phyloP scores from a whole-genome alignment of 1,140 invertebrate species.

The Lepidurus arcticus region DNA sequence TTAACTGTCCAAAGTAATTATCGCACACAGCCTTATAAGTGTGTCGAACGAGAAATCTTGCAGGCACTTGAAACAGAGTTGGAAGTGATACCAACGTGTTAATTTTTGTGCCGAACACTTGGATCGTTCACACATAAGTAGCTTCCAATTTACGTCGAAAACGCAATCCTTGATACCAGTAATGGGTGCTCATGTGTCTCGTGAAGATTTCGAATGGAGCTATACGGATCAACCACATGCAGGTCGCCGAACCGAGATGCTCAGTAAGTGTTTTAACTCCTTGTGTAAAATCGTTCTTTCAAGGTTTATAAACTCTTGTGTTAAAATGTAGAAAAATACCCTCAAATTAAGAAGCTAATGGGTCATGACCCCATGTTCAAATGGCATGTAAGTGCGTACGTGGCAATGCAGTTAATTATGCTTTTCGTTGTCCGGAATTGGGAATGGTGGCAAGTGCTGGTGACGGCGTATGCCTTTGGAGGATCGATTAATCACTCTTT shows the following conservation, averaged over 20 bases:
- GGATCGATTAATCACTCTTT: slow-evolving; percentile 96
- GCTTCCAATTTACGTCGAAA: background rate
- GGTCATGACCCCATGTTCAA: slow-evolving; percentile 88
- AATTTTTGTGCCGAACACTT: too few relatives aligned
- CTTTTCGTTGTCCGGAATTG: slow-evolving; percentile 65
- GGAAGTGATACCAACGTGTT: too few relatives aligned
- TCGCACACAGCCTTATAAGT: background rate
- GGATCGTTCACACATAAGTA: background rate
- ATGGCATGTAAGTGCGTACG: slow-evolving; percentile 79
- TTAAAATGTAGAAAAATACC: slow-evolving; percentile 79
- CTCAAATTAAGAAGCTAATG: slow-evolving; percentile 92
- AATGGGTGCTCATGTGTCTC: background rate
- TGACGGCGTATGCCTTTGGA: slow-evolving; percentile 85
- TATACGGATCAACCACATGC: slow-evolving; percentile 1
- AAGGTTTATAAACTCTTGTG: background rate
- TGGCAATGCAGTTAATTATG: slow-evolving; percentile 72
- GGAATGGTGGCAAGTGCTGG: slow-evolving; percentile 64
- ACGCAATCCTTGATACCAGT: background rate
- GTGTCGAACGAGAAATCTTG: background rate
- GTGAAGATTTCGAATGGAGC: background rate
- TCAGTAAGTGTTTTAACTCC: background rate
- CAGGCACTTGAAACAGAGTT: background rate
- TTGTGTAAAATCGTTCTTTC: too few relatives aligned
- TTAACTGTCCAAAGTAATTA: background rate
- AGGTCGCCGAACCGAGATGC: background rate